Evolutionary conservation across 2,113 vertebrate species (phyloP), one percentile per base, ranked within the genome.

Genomic region (Micronisus gabar): DNA sequence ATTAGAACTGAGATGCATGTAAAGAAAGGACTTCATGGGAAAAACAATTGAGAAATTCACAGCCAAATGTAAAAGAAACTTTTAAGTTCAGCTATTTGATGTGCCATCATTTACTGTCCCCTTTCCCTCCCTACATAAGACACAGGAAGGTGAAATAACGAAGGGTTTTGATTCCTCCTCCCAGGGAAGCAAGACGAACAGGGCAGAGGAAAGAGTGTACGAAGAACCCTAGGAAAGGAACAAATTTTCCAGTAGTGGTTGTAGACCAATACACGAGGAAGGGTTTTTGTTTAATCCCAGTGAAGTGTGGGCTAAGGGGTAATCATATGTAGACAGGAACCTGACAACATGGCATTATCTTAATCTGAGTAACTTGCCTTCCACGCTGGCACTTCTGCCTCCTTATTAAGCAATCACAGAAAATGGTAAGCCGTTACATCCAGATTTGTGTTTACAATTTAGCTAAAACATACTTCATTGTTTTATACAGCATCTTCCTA

Each of bases 301-400:
- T 26, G 45, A 86, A 55, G 74, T 68, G 36, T 81, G 68, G 90
- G 95, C 68, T 85, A 55, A 48, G 58, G 32, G 19, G 55, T 20
- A 62, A 66, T 91, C 56, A n/a, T 7, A 72, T 38, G 63, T 7
- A 73, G 47, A 6, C 32, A 48, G 38, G 70, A 66, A 34, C 67
- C 74, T 92, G 93, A 94, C 82, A 85, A 10, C 75, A 56, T 5
- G 23, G 87, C 93, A 62, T 72, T 92, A 89, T 88, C 93, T 94
- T 76, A 92, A 95, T 65, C 90, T 43, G 40, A 63, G 86, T 50
- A 41, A 86, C 81, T 90, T 26, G 25, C 62, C 45, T 73, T 96
- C 96, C 96, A 88, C 32, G 82, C 93, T 95, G 96, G 95, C 93
- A 96, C 79, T 55, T 47, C 9, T 16, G 73, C 70, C 38, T 91